These are phyloP conservation scores for Struthio camelus DNA, from an alignment of 2,113 vertebrate species.

Conservation along the genomic window DNA sequence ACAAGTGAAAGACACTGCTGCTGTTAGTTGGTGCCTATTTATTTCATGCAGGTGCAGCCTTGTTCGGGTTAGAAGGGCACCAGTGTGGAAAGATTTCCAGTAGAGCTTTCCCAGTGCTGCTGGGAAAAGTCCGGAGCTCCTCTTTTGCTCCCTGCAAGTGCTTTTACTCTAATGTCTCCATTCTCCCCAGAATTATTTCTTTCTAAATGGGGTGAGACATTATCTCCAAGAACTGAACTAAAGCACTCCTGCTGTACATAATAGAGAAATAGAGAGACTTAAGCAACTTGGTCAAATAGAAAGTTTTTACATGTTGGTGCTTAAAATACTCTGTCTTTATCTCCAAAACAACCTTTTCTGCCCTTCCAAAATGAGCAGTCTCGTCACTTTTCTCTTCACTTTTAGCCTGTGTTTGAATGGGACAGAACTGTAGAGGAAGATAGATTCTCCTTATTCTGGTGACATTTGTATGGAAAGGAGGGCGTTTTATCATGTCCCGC, in stretches of 20 bases:
- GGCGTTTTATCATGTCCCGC: conserved; percentile 42
- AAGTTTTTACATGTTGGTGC: not conserved
- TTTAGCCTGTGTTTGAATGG: conserved; percentile 33
- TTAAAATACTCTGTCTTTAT: conserved; percentile 4
- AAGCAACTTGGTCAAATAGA: not conserved
- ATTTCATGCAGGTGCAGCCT: not conserved
- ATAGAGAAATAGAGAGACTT: not conserved
- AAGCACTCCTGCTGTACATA: not conserved
- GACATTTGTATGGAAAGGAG: conserved; percentile 55
- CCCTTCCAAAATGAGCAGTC: not conserved
- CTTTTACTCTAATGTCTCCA: not conserved
- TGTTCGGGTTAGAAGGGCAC: not conserved
- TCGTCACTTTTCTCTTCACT: not conserved
- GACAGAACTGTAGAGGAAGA: conserved; percentile 28
- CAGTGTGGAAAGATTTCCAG: not conserved
- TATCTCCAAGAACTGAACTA: not conserved
- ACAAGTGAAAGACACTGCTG: not conserved
- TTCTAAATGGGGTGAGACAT: not conserved
- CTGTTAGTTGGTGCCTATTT: not conserved
- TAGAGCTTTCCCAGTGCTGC: not conserved
- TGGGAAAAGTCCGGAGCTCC: not conserved
- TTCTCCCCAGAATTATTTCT: not conserved
- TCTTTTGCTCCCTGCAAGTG: not conserved
- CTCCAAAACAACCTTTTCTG: not conserved
- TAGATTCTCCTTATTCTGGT: conserved; percentile 30